These are phyloP conservation scores for Apotomis capreana DNA, from an alignment of 2,888 invertebrate genomes.

Conservation along the genomic window DNA sequence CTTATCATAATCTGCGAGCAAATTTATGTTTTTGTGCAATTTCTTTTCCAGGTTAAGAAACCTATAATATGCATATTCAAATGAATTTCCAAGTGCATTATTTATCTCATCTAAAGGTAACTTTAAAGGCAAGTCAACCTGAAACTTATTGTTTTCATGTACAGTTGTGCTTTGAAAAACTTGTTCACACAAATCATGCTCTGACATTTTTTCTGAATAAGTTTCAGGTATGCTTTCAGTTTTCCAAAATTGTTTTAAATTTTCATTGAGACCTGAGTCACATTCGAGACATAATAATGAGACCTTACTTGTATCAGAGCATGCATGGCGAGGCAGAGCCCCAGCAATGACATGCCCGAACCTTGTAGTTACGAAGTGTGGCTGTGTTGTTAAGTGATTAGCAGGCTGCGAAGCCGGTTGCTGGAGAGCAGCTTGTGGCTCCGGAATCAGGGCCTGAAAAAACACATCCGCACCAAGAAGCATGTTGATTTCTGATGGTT, in stretches of 20 bases:
- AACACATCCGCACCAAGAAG: constrained; percentile 38
- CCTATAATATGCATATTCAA: constrained; percentile 38
- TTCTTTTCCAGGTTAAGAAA: constrained; percentile 44
- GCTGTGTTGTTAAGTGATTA: neutral
- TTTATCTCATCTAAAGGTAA: constrained; percentile 1
- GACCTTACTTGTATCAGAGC: neutral
- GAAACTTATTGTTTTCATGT: constrained; percentile 20
- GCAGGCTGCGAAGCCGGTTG: neutral
- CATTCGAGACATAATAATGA: neutral
- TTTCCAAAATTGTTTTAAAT: constrained; percentile 8
- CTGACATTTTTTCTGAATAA: neutral
- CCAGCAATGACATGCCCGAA: constrained; percentile 42
- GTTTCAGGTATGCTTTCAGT: constrained; percentile 20
- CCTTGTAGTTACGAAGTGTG: constrained; percentile 27
- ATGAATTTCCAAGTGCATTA: constrained; percentile 13
- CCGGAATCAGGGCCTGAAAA: constrained; percentile 44
- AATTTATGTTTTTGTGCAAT: constrained; percentile 20
- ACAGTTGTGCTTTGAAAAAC: constrained; percentile 17
- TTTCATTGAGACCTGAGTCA: constrained; percentile 14
- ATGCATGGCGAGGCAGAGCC: neutral
- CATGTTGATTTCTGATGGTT: too few species aligned
- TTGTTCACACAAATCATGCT: constrained; percentile 11
- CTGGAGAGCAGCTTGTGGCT: neutral
- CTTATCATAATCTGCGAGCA: constrained; percentile 27
- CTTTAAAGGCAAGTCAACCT: constrained; percentile 30